Conservation (phyloP, 2,797 vertebrate species). For the Enteromius treurensis region DNA sequence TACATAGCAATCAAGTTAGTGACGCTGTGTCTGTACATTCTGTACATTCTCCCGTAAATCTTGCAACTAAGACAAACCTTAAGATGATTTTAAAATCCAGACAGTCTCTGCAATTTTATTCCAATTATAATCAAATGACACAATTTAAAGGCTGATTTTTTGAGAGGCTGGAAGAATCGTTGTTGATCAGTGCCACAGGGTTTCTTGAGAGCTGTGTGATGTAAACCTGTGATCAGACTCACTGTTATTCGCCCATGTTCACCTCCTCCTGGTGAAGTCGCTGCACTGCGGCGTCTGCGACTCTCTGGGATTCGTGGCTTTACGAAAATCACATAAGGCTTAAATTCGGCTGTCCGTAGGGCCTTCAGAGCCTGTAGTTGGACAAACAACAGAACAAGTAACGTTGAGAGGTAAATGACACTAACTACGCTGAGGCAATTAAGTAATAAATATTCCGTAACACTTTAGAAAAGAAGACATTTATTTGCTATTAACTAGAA, state of each 20-base stretch:
- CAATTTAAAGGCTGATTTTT: slow-evolving; percentile 13
- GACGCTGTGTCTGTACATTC: neutral
- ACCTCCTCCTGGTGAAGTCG: slow-evolving; percentile 82
- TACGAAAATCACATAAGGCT: slow-evolving; percentile 92
- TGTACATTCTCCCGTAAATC: neutral
- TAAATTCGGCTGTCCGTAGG: slow-evolving; percentile 92
- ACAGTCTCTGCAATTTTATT: neutral
- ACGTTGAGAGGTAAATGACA: neutral
- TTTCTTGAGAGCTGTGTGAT: neutral
- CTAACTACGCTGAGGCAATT: neutral
- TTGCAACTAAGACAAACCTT: neutral
- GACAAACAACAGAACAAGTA: neutral
- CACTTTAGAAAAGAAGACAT: too few relatives aligned
- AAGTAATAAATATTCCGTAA: neutral
- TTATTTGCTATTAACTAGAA: too few relatives aligned
- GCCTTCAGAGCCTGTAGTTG: slow-evolving; percentile 85
- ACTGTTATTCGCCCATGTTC: slow-evolving; percentile 79
- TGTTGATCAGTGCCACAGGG: neutral
- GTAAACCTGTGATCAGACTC: slow-evolving; percentile 50
- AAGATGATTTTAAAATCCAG: slow-evolving; percentile 9
- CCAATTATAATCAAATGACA: slow-evolving; percentile 9
- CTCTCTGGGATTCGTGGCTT: slow-evolving; percentile 88
- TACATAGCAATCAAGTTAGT: neutral
- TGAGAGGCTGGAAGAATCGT: slow-evolving; percentile 4
- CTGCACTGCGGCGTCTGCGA: slow-evolving; percentile 75